Evolutionary conservation across 2,888 invertebrate genomes (phyloP), one percentile per base, ranked within the genome.

Genomic region (Bombylius major): DNA sequence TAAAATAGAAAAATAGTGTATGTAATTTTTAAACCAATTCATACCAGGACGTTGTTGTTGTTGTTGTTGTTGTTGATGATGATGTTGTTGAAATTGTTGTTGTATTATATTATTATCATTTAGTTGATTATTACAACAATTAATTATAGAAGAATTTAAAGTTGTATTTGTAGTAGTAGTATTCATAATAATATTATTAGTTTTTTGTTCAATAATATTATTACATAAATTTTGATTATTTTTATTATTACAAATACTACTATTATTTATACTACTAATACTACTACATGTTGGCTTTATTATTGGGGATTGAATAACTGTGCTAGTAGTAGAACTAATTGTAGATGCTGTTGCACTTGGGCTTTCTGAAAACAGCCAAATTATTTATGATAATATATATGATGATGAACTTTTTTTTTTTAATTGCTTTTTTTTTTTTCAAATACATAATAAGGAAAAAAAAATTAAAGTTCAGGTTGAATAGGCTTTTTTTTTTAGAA

Each of bases 321-420:
- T 61, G 57, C 57, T 58, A 56, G 61, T 58, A 56, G 61, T 56
- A 56, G 59, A 58, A 47, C 58, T 58, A 55, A 59, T 56, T 54
- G 61, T 56, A 56, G 61, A 59, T 57, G 60, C 56, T 55, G 58
- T 55, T 56, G 60, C 59, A 54, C 54, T 56, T 52, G 59, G 56
- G 58, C 59, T 59, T 59, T 61, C 61, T 61, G 61, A 58, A 60
- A 60, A 59, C 47, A 53, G 50, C 53, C 50, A 53, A 47, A 50
- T 50, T 33, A 7, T 9, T 36, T 23, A 23, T 23, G 23, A 23
- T 23, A 23, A 23, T 23, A 23, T 23, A 23, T 23, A 23, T 23
- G 23, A 23, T 23, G 23, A 23, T 23, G 23, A 23, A 23, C 3
- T 23, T 23, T 23, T 23, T 23, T 23, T 23, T 39, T 7, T 39